These are phyloP conservation scores for Nycteola revayana DNA, from an alignment of 2,888 invertebrate species.

Conservation along the genomic window DNA sequence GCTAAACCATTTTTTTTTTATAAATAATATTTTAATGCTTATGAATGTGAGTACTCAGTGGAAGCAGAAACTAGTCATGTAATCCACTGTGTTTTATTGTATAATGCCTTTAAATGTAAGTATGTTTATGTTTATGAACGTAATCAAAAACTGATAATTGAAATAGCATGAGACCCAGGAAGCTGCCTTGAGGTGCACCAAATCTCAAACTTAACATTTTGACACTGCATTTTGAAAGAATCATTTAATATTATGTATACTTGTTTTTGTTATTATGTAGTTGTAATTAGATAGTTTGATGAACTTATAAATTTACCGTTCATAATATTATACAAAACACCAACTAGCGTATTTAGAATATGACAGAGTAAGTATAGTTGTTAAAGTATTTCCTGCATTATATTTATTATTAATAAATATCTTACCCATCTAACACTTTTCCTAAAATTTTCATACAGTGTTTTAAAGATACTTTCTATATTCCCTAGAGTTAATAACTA, in stretches of 20 bases:
- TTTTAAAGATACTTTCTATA: constrained; percentile 43
- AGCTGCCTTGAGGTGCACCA: too few relatives aligned
- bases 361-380: constrained; percentile 38
- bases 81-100: too few relatives aligned
- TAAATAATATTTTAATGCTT: too few relatives aligned
- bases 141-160: too few relatives aligned
- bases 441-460: constrained; percentile 44
- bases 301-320: constrained; percentile 54
- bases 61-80: too few relatives aligned
- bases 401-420: constrained; percentile 40
- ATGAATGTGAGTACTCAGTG: too few relatives aligned
- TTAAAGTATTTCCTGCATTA: constrained; percentile 42
- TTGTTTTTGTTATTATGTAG: constrained; percentile 18
- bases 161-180: too few relatives aligned
- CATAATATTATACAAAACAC: constrained; percentile 65
- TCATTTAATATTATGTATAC: constrained; percentile 1
- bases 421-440: constrained; percentile 42
- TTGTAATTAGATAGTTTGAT: constrained; percentile 27
- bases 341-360: constrained; percentile 62
- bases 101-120: too few relatives aligned
- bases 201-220: too few relatives aligned
- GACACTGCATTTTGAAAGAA: background rate
- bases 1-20: too few relatives aligned
- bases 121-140: too few relatives aligned
- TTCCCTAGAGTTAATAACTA: constrained; percentile 50